Conservation (phyloP, 2,888 invertebrate species). For the Leucophora obtusa region DNA sequence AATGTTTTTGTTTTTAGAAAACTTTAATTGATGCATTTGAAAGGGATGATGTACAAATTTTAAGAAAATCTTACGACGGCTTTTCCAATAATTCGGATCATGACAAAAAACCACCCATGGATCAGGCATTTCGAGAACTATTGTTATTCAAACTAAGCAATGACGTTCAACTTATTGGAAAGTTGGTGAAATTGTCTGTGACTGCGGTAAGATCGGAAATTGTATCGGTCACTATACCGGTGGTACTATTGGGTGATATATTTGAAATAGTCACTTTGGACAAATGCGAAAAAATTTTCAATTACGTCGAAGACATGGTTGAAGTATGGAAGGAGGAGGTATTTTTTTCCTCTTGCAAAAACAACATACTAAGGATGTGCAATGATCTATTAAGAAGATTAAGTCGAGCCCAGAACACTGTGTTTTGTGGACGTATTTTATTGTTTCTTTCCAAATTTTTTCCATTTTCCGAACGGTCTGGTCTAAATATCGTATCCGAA, state of each 20-base stretch:
- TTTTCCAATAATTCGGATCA: slow-evolving; percentile 79
- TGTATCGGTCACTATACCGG: slow-evolving; percentile 91
- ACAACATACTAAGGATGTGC: slow-evolving; percentile 96
- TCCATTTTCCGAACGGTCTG: slow-evolving; percentile 98
- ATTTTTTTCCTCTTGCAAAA: slow-evolving; percentile 95
- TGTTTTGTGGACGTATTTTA: slow-evolving; percentile 97
- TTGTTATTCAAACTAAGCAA: slow-evolving; percentile 83
- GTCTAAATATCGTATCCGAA: slow-evolving; percentile 97
- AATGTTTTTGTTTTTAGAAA: slow-evolving; percentile 65
- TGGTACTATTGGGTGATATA: slow-evolving; percentile 91
- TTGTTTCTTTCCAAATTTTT: slow-evolving; percentile 97
- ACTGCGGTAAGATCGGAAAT: slow-evolving; percentile 87
- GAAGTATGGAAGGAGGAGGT: slow-evolving; percentile 93
- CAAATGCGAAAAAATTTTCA: slow-evolving; percentile 92
- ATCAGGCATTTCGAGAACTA: slow-evolving; percentile 88
- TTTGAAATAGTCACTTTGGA: slow-evolving; percentile 93
- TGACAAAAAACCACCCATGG: slow-evolving; percentile 88
- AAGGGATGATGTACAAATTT: slow-evolving; percentile 69
- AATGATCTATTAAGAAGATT: slow-evolving; percentile 95
- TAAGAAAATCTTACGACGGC: slow-evolving; percentile 73
- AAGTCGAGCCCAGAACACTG: slow-evolving; percentile 97
- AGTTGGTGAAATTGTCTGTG: slow-evolving; percentile 86
- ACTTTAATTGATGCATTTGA: slow-evolving; percentile 71
- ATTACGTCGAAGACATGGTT: slow-evolving; percentile 93
- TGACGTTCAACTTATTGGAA: slow-evolving; percentile 82